A percentile compares a stretch with the other conserved stretches of the same genome.
These are phyloP conservation scores for Nerophis ophidion DNA, from an alignment of 2,113 vertebrate genomes.

Conservation along the genomic window DNA sequence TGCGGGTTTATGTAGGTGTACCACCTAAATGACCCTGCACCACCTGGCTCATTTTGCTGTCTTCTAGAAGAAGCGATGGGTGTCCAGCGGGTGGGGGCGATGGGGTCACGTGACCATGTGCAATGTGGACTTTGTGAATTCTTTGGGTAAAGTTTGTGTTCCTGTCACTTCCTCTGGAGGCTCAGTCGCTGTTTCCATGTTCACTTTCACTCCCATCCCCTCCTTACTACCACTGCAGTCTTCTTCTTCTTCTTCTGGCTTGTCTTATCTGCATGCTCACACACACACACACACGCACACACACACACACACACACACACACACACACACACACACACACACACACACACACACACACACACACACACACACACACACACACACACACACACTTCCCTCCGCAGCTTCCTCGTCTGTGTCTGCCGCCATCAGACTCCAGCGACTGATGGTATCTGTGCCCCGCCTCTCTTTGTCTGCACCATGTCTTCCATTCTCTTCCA, in stretches of 20 bases:
- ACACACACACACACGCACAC: constrained; percentile 26
- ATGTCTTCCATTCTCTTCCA: not conserved
- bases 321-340: constrained; percentile 21
- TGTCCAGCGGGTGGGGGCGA: no score
- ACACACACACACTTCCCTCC: constrained; percentile 31
- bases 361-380: constrained; percentile 26
- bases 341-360: constrained; percentile 25
- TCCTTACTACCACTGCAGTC: constrained; percentile 56
- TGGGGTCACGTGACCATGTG: no score
- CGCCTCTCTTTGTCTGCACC: constrained; percentile 20
- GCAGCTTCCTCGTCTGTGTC: constrained; percentile 64
- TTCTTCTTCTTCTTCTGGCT: constrained; percentile 62
- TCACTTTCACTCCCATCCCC: constrained; percentile 49
- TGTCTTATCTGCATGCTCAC: constrained; percentile 53
- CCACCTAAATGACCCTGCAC: no score
- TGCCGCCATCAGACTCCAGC: constrained; percentile 60
- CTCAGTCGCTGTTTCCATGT: constrained; percentile 30
- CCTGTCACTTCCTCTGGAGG: constrained; percentile 31
- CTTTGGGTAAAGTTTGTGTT: no score
- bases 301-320: constrained; percentile 28
- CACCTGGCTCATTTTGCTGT: no score
- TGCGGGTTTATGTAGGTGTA: no score
- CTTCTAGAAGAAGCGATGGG: no score
- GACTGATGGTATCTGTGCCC: constrained; percentile 63
- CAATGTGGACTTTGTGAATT: no score